phyloP scores from a whole-genome alignment of 2,797 vertebrate species.

The Amniataba percoides region DNA sequence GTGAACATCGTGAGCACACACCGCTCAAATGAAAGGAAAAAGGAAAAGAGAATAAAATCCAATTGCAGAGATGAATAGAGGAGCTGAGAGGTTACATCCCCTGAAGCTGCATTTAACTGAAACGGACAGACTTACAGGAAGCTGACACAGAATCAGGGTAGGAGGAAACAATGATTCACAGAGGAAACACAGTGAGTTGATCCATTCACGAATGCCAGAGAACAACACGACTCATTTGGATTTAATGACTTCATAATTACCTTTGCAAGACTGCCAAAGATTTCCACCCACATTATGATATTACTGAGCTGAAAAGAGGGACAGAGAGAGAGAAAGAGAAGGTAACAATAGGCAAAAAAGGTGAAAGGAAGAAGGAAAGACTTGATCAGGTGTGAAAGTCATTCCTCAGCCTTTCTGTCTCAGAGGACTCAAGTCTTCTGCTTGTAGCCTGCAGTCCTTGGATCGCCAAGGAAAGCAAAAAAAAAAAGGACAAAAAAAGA shows the following conservation, averaged over 20 bases:
- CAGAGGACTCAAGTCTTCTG: slow-evolving; percentile 9
- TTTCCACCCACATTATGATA: background rate
- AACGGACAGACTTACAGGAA: slow-evolving; percentile 11
- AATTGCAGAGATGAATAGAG: slow-evolving; percentile 12
- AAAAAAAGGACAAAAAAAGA: background rate
- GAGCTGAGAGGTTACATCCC: slow-evolving; percentile 12
- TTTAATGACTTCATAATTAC: background rate
- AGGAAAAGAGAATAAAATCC: slow-evolving; percentile 13
- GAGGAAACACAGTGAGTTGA: too few relatives aligned
- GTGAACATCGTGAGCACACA: background rate
- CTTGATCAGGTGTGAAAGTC: slow-evolving; percentile 39
- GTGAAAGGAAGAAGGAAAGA: background rate
- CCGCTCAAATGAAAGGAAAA: slow-evolving; percentile 27
- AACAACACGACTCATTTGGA: background rate
- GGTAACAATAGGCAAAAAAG: background rate
- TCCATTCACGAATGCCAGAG: background rate
- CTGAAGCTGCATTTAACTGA: background rate
- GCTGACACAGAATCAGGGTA: background rate
- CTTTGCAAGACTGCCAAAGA: background rate
- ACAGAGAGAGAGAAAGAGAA: slow-evolving; percentile 6
- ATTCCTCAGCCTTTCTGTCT: slow-evolving; percentile 24
- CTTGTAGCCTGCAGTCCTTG: background rate
- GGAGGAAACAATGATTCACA: too few relatives aligned
- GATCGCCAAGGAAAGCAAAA: background rate
- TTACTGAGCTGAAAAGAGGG: background rate